Percentiles rank a stretch among this genome's conserved stretches.
These are phyloP conservation scores for Euglossa dilemma DNA, from an alignment of 1,140 invertebrate species.

Conservation along the genomic window DNA sequence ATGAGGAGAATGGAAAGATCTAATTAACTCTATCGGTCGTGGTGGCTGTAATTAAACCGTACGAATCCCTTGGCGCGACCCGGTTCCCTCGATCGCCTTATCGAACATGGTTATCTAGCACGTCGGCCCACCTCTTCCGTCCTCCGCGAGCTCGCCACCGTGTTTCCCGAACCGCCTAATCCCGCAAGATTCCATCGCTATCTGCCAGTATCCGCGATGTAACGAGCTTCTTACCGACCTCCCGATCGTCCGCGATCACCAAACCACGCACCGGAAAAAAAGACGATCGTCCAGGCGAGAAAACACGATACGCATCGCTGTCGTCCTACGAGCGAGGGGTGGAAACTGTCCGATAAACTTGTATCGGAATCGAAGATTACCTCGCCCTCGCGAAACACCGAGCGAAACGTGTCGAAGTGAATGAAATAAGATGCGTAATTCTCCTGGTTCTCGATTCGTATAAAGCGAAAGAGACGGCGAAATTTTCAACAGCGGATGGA, in stretches of 20 bases:
- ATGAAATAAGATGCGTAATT: neutral
- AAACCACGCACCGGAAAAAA: too few species aligned
- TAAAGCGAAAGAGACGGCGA: neutral
- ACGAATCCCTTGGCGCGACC: constrained; percentile 40
- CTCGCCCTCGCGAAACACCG: too few species aligned
- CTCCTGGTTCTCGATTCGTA: neutral
- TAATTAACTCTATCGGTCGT: constrained; percentile 58
- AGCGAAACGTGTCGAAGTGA: too few species aligned
- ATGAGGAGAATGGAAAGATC: constrained; percentile 38
- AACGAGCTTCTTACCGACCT: neutral
- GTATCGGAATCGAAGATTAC: too few species aligned
- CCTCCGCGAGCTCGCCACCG: neutral
- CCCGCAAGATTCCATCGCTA: neutral
- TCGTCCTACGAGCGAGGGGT: too few species aligned
- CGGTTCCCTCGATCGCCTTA: constrained; percentile 34
- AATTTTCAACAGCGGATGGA: neutral
- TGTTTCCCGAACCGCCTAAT: neutral
- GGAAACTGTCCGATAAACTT: neutral
- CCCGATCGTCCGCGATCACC: neutral
- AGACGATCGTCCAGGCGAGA: too few species aligned
- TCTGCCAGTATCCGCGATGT: neutral
- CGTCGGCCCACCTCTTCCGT: neutral
- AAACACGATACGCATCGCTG: too few species aligned
- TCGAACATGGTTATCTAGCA: constrained; percentile 29
- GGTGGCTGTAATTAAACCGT: constrained; percentile 54